Evolutionary conservation across 1,140 invertebrate genomes (phyloP).

Genomic region (Lordiphosa stackelbergi): DNA sequence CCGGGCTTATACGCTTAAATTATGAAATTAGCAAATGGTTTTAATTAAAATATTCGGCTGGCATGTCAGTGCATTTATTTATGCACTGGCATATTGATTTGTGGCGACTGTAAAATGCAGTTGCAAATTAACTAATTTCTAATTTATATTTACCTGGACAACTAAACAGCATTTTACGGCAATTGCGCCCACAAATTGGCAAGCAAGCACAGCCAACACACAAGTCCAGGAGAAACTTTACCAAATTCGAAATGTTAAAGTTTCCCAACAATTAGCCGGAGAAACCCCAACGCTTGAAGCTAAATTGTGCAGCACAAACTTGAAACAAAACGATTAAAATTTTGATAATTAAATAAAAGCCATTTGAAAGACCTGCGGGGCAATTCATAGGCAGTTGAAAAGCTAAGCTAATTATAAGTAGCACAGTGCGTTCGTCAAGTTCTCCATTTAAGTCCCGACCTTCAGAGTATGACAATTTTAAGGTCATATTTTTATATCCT

Average conservation of each 20-base stretch:
- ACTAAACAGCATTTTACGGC: slow-evolving; percentile 36
- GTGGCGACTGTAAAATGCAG: slow-evolving; percentile 27
- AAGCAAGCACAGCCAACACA: slow-evolving; percentile 15
- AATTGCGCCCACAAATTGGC: slow-evolving; percentile 50
- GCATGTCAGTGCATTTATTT: slow-evolving; percentile 33
- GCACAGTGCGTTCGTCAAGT: too few relatives aligned
- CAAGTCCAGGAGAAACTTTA: too few relatives aligned
- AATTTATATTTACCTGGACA: slow-evolving; percentile 49
- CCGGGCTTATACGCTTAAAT: slow-evolving; percentile 55
- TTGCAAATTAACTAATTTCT: slow-evolving; percentile 61
- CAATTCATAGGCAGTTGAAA: too few relatives aligned
- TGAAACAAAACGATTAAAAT: too few relatives aligned
- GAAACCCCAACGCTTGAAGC: not conserved
- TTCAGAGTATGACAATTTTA: too few relatives aligned
- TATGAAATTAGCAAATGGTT: slow-evolving; percentile 65
- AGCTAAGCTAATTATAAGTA: slow-evolving; percentile 23
- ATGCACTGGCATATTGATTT: slow-evolving; percentile 49
- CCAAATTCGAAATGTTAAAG: too few relatives aligned
- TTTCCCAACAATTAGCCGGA: not conserved
- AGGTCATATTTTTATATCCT: too few relatives aligned
- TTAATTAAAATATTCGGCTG: slow-evolving; percentile 56
- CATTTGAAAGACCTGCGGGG: too few relatives aligned
- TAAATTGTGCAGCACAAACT: not conserved
- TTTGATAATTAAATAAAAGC: too few relatives aligned
- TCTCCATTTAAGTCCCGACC: too few relatives aligned